Percentiles rank a stretch among this genome's conserved stretches.
phyloP scores from a whole-genome alignment of 2,888 invertebrate genomes.

The Branchellion lobata region DNA sequence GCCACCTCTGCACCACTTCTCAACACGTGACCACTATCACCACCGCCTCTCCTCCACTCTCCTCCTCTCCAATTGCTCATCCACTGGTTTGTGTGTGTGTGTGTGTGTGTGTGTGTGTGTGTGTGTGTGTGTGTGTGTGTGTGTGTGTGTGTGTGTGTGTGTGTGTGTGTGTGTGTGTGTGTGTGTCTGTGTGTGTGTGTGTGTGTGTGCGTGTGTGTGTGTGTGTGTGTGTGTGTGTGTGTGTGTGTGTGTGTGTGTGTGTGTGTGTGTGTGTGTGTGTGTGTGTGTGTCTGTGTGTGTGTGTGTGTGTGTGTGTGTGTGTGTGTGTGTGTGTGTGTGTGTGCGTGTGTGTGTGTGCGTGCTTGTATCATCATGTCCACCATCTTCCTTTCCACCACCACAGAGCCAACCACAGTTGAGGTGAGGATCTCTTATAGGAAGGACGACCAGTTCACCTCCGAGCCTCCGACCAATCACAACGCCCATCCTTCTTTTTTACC shows the following conservation, averaged over 20 bases:
- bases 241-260: background rate
- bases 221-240: background rate
- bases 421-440: too few species aligned
- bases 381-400: too few species aligned
- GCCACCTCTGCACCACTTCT: too few species aligned
- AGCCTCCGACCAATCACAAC: too few species aligned
- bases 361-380: background rate
- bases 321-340: conserved; percentile 5
- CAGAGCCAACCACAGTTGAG: too few species aligned
- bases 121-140: conserved; percentile 35
- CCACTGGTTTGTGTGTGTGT: too few species aligned
- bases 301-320: conserved; percentile 31
- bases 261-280: background rate
- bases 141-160: conserved; percentile 9
- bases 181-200: background rate
- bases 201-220: background rate
- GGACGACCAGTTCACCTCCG: too few species aligned
- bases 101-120: conserved; percentile 17
- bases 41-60: too few species aligned
- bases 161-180: background rate
- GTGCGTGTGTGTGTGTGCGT: background rate
- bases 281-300: conserved; percentile 32
- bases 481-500: too few species aligned
- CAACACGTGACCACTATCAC: too few species aligned
- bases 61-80: too few species aligned